phyloP scores from a whole-genome alignment of 2,888 invertebrate genomes.

The Spilarctia lutea region DNA sequence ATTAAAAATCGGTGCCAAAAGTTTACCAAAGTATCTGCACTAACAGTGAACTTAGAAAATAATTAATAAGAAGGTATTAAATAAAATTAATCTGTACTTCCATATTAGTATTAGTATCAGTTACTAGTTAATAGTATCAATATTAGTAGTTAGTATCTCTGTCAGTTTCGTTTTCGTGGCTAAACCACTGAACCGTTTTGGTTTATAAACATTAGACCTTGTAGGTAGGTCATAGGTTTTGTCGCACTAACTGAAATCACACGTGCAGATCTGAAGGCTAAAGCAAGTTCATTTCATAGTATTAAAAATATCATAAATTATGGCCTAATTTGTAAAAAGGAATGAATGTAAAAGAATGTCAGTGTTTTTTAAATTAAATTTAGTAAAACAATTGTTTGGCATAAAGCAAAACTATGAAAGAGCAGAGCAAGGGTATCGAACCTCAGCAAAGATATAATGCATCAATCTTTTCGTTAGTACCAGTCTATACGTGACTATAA shows the following conservation, averaged over 20 bases:
- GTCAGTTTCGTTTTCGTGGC: too few relatives aligned
- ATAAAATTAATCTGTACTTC: neutral
- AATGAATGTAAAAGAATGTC: neutral
- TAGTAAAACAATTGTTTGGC: neutral
- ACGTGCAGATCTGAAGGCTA: too few relatives aligned
- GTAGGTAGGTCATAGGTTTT: too few relatives aligned
- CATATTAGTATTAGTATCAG: too few relatives aligned
- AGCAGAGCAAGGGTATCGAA: neutral
- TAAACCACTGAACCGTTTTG: too few relatives aligned
- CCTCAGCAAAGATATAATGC: neutral
- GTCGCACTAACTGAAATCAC: too few relatives aligned
- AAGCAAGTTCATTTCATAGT: too few relatives aligned
- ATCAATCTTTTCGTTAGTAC: constrained; percentile 7
- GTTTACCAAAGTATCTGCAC: neutral
- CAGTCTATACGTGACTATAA: constrained; percentile 1
- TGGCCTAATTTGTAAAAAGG: neutral
- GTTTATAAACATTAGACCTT: too few relatives aligned
- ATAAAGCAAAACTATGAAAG: neutral
- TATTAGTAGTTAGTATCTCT: too few relatives aligned
- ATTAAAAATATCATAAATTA: neutral
- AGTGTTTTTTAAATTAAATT: neutral
- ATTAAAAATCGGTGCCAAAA: neutral
- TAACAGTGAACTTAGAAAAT: neutral
- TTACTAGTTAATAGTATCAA: too few relatives aligned
- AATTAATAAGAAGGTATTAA: neutral